Base-by-base conservation (phyloP, 2,113 vertebrate species). In the Marmota monax region DNA sequence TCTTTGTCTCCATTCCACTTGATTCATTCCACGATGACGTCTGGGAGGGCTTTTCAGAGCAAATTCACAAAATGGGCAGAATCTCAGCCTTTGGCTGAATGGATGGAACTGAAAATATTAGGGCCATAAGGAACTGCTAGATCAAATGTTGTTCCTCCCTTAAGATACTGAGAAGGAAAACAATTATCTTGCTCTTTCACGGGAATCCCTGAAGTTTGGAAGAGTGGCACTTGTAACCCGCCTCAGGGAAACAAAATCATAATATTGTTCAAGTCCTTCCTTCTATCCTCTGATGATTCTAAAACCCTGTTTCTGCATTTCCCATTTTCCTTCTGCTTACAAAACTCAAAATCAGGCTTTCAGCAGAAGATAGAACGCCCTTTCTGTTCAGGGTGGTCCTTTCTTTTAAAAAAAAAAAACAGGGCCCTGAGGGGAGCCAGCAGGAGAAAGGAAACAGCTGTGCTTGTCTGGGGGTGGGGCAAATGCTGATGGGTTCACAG, bases 361-460 rank as follows among this genome's bases (percentile, higher is more conserved):
- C 97, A 97, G 98, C 93, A 97, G 94, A 88, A 89, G 97, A 98
- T 96, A 97, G 98, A 98, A 98, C 97, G 92, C 91, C 0, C 58
- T 98, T 90, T 96, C 88, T 98, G 90, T 98, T 98, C 92, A 0
- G 97, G 98, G 98, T 98, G 98, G 98, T 98, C 98, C 95, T 97
- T 97, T 84, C 96, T 97, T 95, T 16, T 83, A 69, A 61, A 95
- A 92, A 48, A 63, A 70, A 45, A 86, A 63, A 23, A 22, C 0
- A n/a, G 82, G 53, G 90, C 84, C 96, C 95, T 7, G 27, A 96
- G 93, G 97, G 97, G 95, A 98, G 90, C 97, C 96, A 97, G 96
- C 97, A 97, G 97, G 97, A 98, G 98, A 98, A 96, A 92, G 96
- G 97, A 98, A 98, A 97, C 98, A 98, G 98, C 98, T 99, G 98